Conservation (phyloP, 2,113 vertebrate genomes). For the Argyrosomus japonicus region DNA sequence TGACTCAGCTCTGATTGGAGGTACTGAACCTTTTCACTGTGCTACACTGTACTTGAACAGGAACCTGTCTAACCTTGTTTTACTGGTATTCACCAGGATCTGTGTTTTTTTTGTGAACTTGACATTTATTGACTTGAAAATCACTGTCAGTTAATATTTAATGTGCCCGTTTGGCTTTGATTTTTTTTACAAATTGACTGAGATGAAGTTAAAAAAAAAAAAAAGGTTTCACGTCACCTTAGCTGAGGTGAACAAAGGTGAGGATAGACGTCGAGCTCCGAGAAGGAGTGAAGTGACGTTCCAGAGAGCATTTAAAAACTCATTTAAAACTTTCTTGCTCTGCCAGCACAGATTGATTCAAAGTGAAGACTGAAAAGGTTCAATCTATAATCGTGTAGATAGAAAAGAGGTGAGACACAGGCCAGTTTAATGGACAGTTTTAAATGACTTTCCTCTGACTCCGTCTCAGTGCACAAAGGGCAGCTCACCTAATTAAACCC, state of each 20-base stretch:
- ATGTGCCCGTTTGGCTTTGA: background rate
- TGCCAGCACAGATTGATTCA: slow-evolving; percentile 64
- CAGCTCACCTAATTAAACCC: slow-evolving; percentile 71
- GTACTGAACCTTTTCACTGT: slow-evolving; percentile 80
- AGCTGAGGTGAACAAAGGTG: background rate
- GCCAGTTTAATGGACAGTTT: too few species aligned
- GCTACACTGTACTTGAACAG: background rate
- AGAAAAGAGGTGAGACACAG: slow-evolving; percentile 44
- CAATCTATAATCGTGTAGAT: slow-evolving; percentile 57
- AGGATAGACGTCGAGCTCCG: background rate
- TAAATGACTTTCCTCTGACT: background rate
- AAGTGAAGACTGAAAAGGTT: slow-evolving; percentile 57
- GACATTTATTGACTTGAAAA: background rate
- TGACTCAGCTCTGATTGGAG: slow-evolving; percentile 96
- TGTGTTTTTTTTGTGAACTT: background rate
- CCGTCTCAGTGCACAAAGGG: slow-evolving; percentile 62
- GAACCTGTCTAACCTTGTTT: background rate
- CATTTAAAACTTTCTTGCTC: slow-evolving; percentile 65
- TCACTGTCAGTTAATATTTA: background rate
- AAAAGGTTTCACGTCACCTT: background rate
- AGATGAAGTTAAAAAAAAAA: background rate
- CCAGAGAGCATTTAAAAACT: slow-evolving; percentile 54
- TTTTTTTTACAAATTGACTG: background rate
- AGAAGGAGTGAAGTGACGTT: slow-evolving; percentile 8
- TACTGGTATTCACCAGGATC: background rate